Conservation (phyloP, 1,140 invertebrate genomes). For the Temnothorax longispinosus region DNA sequence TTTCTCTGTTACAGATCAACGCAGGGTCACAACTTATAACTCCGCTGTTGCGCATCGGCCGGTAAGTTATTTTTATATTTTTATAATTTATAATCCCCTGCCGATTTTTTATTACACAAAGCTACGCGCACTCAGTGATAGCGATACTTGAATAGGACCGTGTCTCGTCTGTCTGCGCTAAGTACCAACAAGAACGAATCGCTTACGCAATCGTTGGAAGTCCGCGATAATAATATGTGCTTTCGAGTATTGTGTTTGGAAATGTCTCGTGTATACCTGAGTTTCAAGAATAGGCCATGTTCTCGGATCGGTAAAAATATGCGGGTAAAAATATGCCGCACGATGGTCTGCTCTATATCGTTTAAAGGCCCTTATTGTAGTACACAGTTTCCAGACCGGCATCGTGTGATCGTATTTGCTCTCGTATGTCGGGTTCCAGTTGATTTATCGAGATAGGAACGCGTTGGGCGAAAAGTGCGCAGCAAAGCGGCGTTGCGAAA, state of each 20-base stretch:
- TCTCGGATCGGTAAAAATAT: not conserved
- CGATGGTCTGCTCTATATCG: no score
- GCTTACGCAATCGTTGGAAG: not conserved
- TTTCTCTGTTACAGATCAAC: no score
- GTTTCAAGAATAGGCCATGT: constrained; percentile 1
- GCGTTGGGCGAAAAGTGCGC: constrained; percentile 93
- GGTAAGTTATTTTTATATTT: no score
- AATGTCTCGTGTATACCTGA: constrained; percentile 48
- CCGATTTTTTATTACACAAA: no score
- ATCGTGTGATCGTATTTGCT: constrained; percentile 84
- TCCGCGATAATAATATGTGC: not conserved
- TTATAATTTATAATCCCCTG: no score
- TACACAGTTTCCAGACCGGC: constrained; percentile 85
- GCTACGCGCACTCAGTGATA: no score
- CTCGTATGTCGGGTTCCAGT: constrained; percentile 87
- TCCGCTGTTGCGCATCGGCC: no score
- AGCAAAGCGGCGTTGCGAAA: constrained; percentile 94
- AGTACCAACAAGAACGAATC: not conserved
- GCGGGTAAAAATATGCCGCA: no score
- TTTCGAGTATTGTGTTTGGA: not conserved
- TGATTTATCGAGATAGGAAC: constrained; percentile 87
- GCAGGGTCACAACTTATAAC: no score
- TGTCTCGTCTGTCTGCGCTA: not conserved
- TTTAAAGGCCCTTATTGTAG: constrained; percentile 88
- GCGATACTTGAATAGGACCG: no score